Base-by-base conservation (phyloP, 1,140 invertebrate genomes). In the Drosophila sechellia region DNA sequence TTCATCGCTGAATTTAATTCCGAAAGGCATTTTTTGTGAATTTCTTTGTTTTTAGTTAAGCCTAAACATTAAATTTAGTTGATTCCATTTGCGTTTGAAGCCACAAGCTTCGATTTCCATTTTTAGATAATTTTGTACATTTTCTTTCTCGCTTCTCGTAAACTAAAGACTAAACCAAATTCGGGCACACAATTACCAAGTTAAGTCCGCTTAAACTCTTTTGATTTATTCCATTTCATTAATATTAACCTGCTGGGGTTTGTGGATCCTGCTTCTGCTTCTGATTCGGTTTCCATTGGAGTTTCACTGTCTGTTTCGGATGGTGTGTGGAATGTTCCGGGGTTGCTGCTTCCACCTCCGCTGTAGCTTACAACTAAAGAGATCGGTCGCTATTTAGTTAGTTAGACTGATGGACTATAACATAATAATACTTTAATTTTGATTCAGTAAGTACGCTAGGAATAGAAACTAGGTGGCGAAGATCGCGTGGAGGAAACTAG, bases 21-120 rank as follows among this genome's bases (percentile, higher is more conserved):
- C 90, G 77, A 92, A 92, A 92, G 90, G 90, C 90, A 92, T 90
- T 92, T 90, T 84, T 90, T 91, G 79, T 90, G 78, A 83, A 74
- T 85, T 58, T 77, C 60, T 54, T 54, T 46, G 74, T 68, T 53
- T 64, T 50, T 63, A 35, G 60, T 65, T 64, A 78, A 85, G 78
- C 81, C 90, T 91, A 91, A 91, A 91, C 61, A 58, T 91, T 90
- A 81, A 81, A 78, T 91, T 91, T 90, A 86, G 81, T 90, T 85
- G 83, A 63, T 87, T 84, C 66, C 73, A 76, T 75, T 73, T 75
- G 43, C 45, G 45, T 52, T 50, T 12, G 27, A 56, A 64, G 49
- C 59, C 49, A 65, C 56, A 40, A 57, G 43, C 58, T 65, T 72
- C 74, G 35, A 35, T 58, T 42, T 76, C 35, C 35, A 4, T 53